These are phyloP conservation scores for Ceriagrion tenellum DNA, from an alignment of 2,888 invertebrate genomes.

Conservation along the genomic window DNA sequence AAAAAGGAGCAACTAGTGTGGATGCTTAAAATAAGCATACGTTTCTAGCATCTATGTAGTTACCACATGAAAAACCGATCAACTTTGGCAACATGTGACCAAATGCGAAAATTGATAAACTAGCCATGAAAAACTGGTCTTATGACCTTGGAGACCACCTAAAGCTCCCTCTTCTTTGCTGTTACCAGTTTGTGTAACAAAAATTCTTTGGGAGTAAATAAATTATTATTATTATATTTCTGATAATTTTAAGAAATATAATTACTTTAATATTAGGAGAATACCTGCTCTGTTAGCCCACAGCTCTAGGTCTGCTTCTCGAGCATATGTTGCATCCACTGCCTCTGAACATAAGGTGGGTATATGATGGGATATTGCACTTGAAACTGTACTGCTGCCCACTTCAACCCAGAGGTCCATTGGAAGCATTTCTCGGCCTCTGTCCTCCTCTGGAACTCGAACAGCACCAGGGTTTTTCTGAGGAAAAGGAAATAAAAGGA, in stretches of 20 bases:
- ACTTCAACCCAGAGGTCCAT: slow-evolving; percentile 91
- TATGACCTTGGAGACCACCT: no score
- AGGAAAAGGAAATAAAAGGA: slow-evolving; percentile 18
- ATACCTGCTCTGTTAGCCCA: slow-evolving; percentile 90
- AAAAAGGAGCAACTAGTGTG: no score
- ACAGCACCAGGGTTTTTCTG: slow-evolving; percentile 90
- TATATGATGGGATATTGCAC: slow-evolving; percentile 86
- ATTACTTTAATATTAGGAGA: slow-evolving; percentile 25
- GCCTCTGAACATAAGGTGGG: slow-evolving; percentile 89
- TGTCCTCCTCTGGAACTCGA: slow-evolving; percentile 93
- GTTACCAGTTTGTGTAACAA: no score
- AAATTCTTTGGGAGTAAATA: no score
- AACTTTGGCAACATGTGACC: no score
- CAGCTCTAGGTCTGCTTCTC: slow-evolving; percentile 87
- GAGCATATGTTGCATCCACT: slow-evolving; percentile 86
- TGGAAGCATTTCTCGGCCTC: slow-evolving; percentile 89
- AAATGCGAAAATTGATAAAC: no score
- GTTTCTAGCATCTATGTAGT: no score
- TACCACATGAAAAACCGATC: no score
- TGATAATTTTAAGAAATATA: neutral
- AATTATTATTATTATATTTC: no score
- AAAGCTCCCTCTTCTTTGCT: no score
- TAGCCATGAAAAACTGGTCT: no score
- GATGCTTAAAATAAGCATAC: no score
- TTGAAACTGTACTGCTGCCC: slow-evolving; percentile 80